A percentile compares a stretch with the other conserved stretches of the same genome.
Conservation (phyloP, 2,113 vertebrate genomes). For the Nesospiza acunhae region DNA sequence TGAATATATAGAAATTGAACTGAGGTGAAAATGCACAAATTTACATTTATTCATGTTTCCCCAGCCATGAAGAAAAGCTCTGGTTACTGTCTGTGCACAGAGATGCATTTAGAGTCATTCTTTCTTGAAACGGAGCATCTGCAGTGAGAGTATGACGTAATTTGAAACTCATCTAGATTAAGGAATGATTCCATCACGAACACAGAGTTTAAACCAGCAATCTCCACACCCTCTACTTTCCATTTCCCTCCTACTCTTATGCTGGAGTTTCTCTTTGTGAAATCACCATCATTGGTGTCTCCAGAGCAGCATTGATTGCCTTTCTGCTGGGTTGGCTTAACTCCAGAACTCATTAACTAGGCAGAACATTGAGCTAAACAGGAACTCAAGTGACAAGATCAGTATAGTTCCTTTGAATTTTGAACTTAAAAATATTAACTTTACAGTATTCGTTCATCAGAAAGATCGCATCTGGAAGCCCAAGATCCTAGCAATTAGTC, state of each 20-base stretch:
- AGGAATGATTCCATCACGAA: background rate
- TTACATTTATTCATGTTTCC: background rate
- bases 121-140: background rate
- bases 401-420: background rate
- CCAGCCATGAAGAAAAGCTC: background rate
- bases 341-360: background rate
- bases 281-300: background rate
- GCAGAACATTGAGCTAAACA: background rate
- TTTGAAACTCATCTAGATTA: background rate
- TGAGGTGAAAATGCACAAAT: background rate
- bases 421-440: background rate
- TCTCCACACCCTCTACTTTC: background rate
- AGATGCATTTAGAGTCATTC: background rate
- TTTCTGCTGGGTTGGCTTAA: background rate
- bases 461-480: background rate
- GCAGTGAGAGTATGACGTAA: background rate
- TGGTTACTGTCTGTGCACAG: background rate
- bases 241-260: background rate
- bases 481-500: background rate
- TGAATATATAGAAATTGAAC: background rate
- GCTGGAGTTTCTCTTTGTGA: background rate
- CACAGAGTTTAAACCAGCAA: background rate
- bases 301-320: accelerated
- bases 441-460: background rate
- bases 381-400: background rate